A percentile compares a stretch with the other conserved stretches of the same genome.
Evolutionary conservation across 2,113 vertebrate genomes (phyloP).

Genomic region (Ictalurus punctatus): DNA sequence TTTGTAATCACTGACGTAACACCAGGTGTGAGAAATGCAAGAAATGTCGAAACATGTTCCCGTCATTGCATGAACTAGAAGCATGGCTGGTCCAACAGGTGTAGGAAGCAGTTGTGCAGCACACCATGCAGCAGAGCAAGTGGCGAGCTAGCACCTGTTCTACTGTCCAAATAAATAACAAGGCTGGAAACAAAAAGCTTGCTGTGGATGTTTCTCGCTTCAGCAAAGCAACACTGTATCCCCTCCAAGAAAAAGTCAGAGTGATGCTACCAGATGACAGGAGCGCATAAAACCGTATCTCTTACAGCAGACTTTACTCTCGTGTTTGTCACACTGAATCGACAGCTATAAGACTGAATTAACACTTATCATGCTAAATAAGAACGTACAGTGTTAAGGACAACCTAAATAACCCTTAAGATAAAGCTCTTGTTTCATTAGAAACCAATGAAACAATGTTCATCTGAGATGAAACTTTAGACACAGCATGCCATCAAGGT

Average conservation of each 20-base stretch:
- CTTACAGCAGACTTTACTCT: not conserved
- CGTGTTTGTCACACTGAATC: not conserved
- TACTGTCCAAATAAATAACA: constrained; percentile 50
- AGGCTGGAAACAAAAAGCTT: constrained; percentile 43
- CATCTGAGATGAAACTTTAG: not conserved
- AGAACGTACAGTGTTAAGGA: not conserved
- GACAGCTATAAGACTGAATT: not conserved
- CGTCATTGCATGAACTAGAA: constrained; percentile 1
- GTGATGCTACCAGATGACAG: not conserved
- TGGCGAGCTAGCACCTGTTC: constrained; percentile 47
- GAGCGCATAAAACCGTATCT: not conserved
- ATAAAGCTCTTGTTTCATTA: no score
- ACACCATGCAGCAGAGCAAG: constrained; percentile 29
- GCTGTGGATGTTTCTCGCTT: constrained; percentile 8
- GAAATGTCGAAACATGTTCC: constrained; percentile 5
- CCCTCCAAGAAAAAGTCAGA: not conserved
- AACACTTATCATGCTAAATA: not conserved
- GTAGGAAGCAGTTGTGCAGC: constrained; percentile 28
- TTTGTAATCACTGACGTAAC: constrained; percentile 30
- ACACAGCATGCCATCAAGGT: not conserved
- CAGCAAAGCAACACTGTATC: not conserved
- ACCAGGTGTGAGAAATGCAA: not conserved
- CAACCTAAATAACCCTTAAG: not conserved
- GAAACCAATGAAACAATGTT: not conserved
- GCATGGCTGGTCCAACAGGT: constrained; percentile 47